phyloP scores from a whole-genome alignment of 2,113 vertebrate species.

The Corapipo altera region DNA sequence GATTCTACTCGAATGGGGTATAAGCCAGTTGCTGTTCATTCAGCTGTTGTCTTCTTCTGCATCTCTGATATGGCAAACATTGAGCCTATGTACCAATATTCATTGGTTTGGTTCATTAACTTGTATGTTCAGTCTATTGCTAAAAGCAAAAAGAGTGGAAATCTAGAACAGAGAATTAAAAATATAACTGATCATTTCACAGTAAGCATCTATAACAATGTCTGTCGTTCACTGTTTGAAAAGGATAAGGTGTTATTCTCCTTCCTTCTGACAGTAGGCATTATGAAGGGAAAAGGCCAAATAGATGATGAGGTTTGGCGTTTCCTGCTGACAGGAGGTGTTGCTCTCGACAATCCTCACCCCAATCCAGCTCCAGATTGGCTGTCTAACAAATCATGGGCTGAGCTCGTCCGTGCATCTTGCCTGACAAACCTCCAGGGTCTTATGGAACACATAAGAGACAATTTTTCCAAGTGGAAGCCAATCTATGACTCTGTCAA shows the following conservation, averaged over 20 bases:
- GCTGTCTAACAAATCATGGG: constrained; percentile 90
- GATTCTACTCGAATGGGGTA: constrained; percentile 90
- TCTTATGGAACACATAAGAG: constrained; percentile 77
- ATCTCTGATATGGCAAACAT: constrained; percentile 91
- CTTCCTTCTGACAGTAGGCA: constrained; percentile 85
- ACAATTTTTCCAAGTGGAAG: constrained; percentile 78
- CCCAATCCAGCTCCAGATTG: constrained; percentile 87
- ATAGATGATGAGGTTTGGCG: constrained; percentile 83
- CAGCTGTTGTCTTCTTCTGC: constrained; percentile 90
- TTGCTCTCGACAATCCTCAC: constrained; percentile 88
- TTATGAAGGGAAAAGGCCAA: constrained; percentile 82
- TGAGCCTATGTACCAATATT: constrained; percentile 96
- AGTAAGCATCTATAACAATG: constrained; percentile 85
- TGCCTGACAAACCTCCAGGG: constrained; percentile 73
- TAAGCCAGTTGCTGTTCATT: constrained; percentile 87
- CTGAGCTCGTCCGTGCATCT: constrained; percentile 86
- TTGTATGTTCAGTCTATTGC: constrained; percentile 85
- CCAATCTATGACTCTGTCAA: constrained; percentile 83
- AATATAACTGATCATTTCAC: constrained; percentile 86
- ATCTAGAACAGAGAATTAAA: constrained; percentile 75
- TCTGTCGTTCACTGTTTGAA: constrained; percentile 91
- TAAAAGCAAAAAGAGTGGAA: constrained; percentile 78
- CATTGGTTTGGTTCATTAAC: constrained; percentile 89
- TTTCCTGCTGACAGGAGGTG: constrained; percentile 88
- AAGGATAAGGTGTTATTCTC: constrained; percentile 94